Percentiles rank a stretch among this genome's conserved stretches.
phyloP scores from a whole-genome alignment of 2,888 invertebrate species.

The Ceriagrion tenellum region DNA sequence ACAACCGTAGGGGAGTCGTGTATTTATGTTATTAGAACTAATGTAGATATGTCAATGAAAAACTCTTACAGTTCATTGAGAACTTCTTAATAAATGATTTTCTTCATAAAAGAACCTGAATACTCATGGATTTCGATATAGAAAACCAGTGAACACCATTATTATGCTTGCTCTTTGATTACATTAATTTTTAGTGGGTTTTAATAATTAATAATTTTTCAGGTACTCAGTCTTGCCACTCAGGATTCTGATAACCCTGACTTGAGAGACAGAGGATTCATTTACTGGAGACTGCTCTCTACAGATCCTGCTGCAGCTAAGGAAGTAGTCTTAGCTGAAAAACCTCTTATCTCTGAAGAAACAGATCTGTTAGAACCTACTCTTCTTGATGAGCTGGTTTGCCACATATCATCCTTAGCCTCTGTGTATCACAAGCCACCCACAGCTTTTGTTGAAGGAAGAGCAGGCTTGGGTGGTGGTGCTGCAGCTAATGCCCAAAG shows the following conservation, averaged over 20 bases:
- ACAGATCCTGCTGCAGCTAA: slow-evolving; percentile 99
- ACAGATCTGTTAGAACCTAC: slow-evolving; percentile 99
- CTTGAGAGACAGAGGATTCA: slow-evolving; percentile 98
- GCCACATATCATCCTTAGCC: slow-evolving; percentile 98
- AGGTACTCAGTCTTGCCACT: slow-evolving; percentile 91
- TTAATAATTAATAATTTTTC: background rate
- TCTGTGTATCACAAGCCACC: slow-evolving; percentile 99
- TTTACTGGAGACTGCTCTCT: slow-evolving; percentile 98
- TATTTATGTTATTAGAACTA: too few species aligned
- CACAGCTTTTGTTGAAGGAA: slow-evolving; percentile 97
- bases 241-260: slow-evolving; percentile 99
- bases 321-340: slow-evolving; percentile 99
- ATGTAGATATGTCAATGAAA: too few species aligned
- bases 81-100: too few species aligned
- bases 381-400: slow-evolving; percentile 97
- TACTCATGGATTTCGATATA: too few species aligned
- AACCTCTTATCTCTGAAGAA: slow-evolving; percentile 99
- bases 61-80: too few species aligned
- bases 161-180: too few species aligned
- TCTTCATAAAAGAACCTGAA: too few species aligned
- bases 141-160: too few species aligned
- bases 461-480: slow-evolving; percentile 76
- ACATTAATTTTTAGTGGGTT: background rate
- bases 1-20: too few species aligned
- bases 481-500: slow-evolving; percentile 68